Conservation (phyloP, 2,888 invertebrate genomes). For the Andrena hattorfiana region DNA sequence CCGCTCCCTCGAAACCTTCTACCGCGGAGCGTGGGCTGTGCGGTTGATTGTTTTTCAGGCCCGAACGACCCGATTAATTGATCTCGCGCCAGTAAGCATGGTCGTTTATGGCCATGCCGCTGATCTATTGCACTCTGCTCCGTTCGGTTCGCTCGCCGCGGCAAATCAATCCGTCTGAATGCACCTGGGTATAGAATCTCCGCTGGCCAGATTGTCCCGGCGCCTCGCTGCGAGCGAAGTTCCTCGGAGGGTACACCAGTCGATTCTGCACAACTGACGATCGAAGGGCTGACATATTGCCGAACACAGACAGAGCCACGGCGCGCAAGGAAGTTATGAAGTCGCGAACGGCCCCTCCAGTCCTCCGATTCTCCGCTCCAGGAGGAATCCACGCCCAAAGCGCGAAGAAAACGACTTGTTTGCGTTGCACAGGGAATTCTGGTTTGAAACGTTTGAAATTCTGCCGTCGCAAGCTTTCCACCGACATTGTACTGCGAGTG, state of each 20-base stretch:
- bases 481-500: neutral
- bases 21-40: no score
- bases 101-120: constrained; percentile 7
- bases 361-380: constrained; percentile 27
- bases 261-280: constrained; percentile 25
- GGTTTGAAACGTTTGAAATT: constrained; percentile 5
- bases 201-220: constrained; percentile 31
- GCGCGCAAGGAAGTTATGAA: constrained; percentile 48
- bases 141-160: constrained; percentile 31
- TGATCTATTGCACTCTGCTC: constrained; percentile 34
- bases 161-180: constrained; percentile 39
- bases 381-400: neutral
- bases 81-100: neutral
- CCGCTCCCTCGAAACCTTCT: no score
- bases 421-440: neutral
- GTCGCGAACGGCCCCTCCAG: constrained; percentile 1
- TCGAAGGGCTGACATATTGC: constrained; percentile 44
- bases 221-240: constrained; percentile 31
- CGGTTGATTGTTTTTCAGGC: neutral
- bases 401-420: neutral
- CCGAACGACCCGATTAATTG: constrained; percentile 12
- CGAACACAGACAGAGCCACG: constrained; percentile 16
- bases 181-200: constrained; percentile 29
- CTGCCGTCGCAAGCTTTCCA: constrained; percentile 7
- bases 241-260: constrained; percentile 12